Evolutionary conservation across 2,888 invertebrate species (phyloP), one percentile per base, ranked within the genome.

Genomic region (Ischnus inquisitorius): DNA sequence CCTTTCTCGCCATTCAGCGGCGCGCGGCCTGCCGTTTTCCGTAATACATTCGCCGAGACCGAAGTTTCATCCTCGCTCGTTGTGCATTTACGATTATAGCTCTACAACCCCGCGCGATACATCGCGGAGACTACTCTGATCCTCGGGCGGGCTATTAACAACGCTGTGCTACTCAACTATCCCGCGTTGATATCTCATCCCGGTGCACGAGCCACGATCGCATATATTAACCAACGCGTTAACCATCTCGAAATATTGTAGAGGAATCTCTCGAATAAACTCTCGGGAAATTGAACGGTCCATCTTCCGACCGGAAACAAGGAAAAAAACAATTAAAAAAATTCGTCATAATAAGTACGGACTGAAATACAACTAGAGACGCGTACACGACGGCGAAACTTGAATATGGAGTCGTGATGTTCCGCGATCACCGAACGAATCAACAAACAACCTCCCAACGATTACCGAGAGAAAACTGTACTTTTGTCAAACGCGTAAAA

Each of bases 41-140:
- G 51, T 46, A 34, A 14, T 22, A 69, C 48, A 28, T 62, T 41
- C 39, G 57, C n/a, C n/a, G 28, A 60, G 39, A 54, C 28, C 41
- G 25, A 43, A 79, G 64, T 68, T 82, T 60, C 78, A 82, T 82
- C 79, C 78, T 57, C 79, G 82, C 74, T 84, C 86, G 87, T 86
- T 85, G 86, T 75, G 79, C 87, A 86, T 89, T 90, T 88, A 90
- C 88, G 89, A 88, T 88, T 88, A 88, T 88, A 72, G 87, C 86
- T 71, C 69, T 8, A n/a, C 54, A n/a, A 60, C 48, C 68, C 22
- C 68, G 79, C 48, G 51, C 41, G 68, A 71, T 79, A 54, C 51
- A n/a, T 46, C 12, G 16, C 46, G 28, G 71, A 57, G 74, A 74
- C 76, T 64, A 4, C 54, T 54, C 54, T 74, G 48, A 83, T 83